These are phyloP conservation scores for Zophobas morio DNA, from an alignment of 1,140 invertebrate genomes.

Conservation along the genomic window DNA sequence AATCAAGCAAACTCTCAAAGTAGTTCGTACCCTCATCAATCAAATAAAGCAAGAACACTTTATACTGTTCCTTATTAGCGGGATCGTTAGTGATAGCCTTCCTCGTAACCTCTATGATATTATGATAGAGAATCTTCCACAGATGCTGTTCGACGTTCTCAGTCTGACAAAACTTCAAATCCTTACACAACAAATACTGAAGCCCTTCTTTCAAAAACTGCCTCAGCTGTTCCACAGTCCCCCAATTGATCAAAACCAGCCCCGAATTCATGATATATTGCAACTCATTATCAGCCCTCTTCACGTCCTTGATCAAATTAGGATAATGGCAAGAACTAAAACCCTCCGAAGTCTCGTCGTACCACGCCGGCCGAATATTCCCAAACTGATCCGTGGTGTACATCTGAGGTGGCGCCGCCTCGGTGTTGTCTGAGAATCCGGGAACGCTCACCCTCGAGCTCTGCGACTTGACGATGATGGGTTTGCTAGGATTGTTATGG, in stretches of 20 bases:
- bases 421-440: conserved; percentile 61
- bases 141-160: conserved; percentile 92
- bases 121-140: conserved; percentile 94
- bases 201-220: conserved; percentile 80
- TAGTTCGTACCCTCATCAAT: conserved; percentile 87
- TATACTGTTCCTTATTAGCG: conserved; percentile 74
- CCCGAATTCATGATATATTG: conserved; percentile 71
- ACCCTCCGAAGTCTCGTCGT: conserved; percentile 71
- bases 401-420: conserved; percentile 57
- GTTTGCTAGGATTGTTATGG: conserved; percentile 80
- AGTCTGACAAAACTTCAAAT: conserved; percentile 90
- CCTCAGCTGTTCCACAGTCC: conserved; percentile 69
- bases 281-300: conserved; percentile 72
- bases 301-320: conserved; percentile 71
- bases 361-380: conserved; percentile 70
- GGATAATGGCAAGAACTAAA: conserved; percentile 71
- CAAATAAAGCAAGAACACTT: conserved; percentile 78
- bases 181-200: conserved; percentile 81
- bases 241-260: conserved; percentile 68
- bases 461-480: conserved; percentile 74
- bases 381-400: conserved; percentile 70
- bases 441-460: conserved; percentile 66
- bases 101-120: conserved; percentile 87
- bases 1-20: conserved; percentile 82
- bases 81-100: conserved; percentile 71